Conservation (phyloP, 2,888 invertebrate genomes). For the Brassicogethes aeneus region DNA sequence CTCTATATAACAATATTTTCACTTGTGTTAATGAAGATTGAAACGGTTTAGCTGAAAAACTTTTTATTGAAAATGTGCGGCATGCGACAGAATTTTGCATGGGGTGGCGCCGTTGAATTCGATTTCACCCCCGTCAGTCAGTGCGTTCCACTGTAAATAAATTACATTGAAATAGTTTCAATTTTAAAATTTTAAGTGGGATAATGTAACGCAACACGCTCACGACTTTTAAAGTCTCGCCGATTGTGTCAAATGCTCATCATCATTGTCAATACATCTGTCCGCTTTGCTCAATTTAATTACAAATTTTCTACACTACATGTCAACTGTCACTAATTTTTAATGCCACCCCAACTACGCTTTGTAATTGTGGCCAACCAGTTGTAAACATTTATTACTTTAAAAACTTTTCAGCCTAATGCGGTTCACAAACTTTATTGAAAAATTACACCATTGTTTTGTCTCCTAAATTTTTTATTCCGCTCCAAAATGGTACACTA, state of each 20-base stretch:
- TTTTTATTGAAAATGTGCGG: not conserved
- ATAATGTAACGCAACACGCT: conserved; percentile 20
- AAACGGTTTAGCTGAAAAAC: no score
- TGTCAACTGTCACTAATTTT: conserved; percentile 1
- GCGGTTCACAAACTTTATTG: no score
- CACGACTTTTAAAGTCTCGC: conserved; percentile 31
- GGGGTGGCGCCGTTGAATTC: conserved; percentile 23
- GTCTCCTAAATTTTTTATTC: no score
- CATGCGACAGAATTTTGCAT: conserved; percentile 11
- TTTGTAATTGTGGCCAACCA: not conserved
- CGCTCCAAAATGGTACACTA: no score
- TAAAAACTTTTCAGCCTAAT: no score
- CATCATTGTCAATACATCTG: conserved; percentile 39
- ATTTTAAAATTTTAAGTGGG: conserved; percentile 36
- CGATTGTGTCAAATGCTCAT: conserved; percentile 37
- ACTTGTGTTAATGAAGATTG: no score
- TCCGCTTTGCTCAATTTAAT: conserved; percentile 39
- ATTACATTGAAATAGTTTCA: conserved; percentile 41
- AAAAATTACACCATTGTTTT: no score
- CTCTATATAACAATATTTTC: no score
- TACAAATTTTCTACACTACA: conserved; percentile 26
- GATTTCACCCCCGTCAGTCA: conserved; percentile 39
- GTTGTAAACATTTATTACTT: not conserved
- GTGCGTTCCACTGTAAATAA: conserved; percentile 39
- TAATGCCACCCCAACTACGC: not conserved